phyloP scores from a whole-genome alignment of 2,797 vertebrate genomes.

The Amazona ochrocephala region DNA sequence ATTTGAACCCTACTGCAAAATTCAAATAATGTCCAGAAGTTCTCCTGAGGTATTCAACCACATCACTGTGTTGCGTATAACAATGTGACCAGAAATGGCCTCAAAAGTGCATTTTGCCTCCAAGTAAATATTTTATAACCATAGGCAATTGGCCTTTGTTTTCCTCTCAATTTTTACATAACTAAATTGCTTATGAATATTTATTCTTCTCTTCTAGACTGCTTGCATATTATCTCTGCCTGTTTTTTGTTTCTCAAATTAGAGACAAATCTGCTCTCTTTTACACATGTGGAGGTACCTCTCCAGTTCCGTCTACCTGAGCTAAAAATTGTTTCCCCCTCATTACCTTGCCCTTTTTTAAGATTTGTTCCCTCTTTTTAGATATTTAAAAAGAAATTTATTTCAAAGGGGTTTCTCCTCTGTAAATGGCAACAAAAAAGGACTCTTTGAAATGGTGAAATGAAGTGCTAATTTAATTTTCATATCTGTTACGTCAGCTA shows the following conservation, averaged over 20 bases:
- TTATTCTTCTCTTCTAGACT: neutral
- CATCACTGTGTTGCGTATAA: neutral
- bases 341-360: neutral
- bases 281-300: neutral
- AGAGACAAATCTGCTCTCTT: neutral
- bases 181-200: neutral
- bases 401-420: neutral
- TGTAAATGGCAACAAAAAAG: neutral
- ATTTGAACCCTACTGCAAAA: conserved; percentile 5
- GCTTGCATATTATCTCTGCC: neutral
- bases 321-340: neutral
- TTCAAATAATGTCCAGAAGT: neutral
- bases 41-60: neutral
- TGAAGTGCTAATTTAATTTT: neutral
- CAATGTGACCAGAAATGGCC: neutral
- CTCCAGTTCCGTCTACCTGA: neutral
- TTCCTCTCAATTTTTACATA: neutral
- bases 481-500: neutral
- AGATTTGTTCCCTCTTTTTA: neutral
- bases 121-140: neutral
- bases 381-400: neutral
- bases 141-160: neutral
- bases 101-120: neutral
- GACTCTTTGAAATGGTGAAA: neutral
- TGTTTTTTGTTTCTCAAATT: neutral